phyloP scores from a whole-genome alignment of 2,113 vertebrate genomes.

The Ancistrus triradiatus region DNA sequence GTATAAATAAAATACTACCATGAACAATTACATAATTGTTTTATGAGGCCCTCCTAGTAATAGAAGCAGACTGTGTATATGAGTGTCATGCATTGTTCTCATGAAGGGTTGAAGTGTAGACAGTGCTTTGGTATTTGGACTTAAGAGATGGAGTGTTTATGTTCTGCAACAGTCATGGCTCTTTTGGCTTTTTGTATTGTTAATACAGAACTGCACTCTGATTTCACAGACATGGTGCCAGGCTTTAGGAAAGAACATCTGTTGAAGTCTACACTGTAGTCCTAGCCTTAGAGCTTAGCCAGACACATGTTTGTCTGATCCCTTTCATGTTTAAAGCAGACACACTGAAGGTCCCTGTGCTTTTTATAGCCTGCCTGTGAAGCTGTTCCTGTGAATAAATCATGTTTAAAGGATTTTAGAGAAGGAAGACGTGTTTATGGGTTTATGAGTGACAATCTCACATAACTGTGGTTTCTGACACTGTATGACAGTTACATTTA shows the following conservation, averaged over 20 bases:
- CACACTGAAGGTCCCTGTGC: slow-evolving; percentile 2
- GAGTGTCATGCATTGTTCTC: neutral
- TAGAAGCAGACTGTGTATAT: slow-evolving; percentile 2
- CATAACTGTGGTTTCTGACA: too few species aligned
- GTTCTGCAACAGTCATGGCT: too few species aligned
- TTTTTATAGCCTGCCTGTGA: slow-evolving; percentile 30
- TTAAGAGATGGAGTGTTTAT: neutral
- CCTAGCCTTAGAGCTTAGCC: neutral
- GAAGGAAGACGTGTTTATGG: neutral
- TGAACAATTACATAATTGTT: slow-evolving; percentile 1
- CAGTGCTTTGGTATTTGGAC: neutral
- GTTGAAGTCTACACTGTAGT: slow-evolving; percentile 2
- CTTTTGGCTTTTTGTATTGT: slow-evolving; percentile 2
- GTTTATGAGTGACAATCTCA: too few species aligned
- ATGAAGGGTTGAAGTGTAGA: neutral
- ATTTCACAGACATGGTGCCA: neutral
- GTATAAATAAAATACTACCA: too few species aligned
- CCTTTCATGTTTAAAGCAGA: slow-evolving; percentile 24
- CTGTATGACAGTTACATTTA: too few species aligned
- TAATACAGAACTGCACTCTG: slow-evolving; percentile 8
- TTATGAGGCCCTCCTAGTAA: neutral
- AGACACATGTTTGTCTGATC: slow-evolving; percentile 14
- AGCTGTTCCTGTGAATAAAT: slow-evolving; percentile 28
- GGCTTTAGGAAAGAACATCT: neutral
- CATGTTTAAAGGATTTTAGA: slow-evolving; percentile 14